phyloP scores from a whole-genome alignment of 2,888 invertebrate species.

The Chironomus tentans region DNA sequence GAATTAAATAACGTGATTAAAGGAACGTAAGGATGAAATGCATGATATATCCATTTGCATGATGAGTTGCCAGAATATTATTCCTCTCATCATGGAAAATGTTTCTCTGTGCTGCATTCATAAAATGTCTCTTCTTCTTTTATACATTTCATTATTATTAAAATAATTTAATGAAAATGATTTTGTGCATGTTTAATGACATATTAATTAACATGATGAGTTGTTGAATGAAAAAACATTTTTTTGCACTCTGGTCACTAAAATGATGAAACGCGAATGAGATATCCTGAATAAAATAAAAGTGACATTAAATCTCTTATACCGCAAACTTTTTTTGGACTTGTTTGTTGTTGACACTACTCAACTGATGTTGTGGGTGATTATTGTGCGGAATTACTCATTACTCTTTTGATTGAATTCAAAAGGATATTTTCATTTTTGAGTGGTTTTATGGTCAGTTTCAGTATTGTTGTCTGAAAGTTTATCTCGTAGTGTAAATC shows the following conservation, averaged over 20 bases:
- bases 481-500: no score
- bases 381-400: no score
- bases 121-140: neutral
- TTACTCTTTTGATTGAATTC: no score
- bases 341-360: neutral
- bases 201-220: constrained; percentile 4
- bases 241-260: neutral
- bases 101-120: no score
- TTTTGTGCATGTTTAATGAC: constrained; percentile 1
- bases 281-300: neutral
- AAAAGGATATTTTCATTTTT: no score
- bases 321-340: neutral
- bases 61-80: neutral
- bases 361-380: neutral
- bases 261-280: neutral
- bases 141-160: neutral
- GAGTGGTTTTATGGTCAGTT: no score
- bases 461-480: no score
- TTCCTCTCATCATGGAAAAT: neutral
- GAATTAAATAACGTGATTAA: neutral
- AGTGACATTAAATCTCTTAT: neutral
- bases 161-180: neutral
- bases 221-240: neutral
- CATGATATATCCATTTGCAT: neutral
- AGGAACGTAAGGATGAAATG: neutral